Percentiles rank a stretch among this genome's conserved stretches.
These are phyloP conservation scores for Nannoperca obscura DNA, from an alignment of 2,797 vertebrate species.

Conservation along the genomic window DNA sequence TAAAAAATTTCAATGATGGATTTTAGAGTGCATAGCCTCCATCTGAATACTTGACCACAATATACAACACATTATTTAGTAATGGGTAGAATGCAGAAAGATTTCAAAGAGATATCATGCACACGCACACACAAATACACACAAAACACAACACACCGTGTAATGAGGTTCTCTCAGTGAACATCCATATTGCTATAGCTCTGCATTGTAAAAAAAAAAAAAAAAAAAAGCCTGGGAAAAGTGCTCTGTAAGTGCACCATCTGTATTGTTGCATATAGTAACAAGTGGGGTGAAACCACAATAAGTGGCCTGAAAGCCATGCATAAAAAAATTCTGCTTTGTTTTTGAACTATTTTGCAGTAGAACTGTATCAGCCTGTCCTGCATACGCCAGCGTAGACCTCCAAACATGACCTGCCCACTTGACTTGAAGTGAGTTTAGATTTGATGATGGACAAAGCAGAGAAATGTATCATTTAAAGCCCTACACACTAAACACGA, in stretches of 20 bases:
- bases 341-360: constrained; percentile 58
- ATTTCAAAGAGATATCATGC: constrained; percentile 63
- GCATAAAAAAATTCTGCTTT: constrained; percentile 40
- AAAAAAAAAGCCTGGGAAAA: constrained; percentile 56
- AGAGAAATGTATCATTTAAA: not conserved
- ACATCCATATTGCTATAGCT: constrained; percentile 53
- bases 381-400: not conserved
- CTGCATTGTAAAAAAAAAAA: constrained; percentile 46
- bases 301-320: constrained; percentile 60
- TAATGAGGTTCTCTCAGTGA: constrained; percentile 63
- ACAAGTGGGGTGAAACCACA: constrained; percentile 70
- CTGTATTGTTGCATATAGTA: constrained; percentile 49
- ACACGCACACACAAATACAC: constrained; percentile 9
- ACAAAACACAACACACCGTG: constrained; percentile 12
- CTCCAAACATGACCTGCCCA: not conserved
- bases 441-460: constrained; percentile 13
- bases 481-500: not conserved
- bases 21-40: constrained; percentile 59
- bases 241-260: constrained; percentile 72
- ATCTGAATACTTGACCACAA: constrained; percentile 56
- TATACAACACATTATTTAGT: constrained; percentile 61
- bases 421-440: constrained; percentile 1
- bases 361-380: constrained; percentile 1
- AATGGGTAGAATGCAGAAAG: constrained; percentile 70
- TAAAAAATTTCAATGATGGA: constrained; percentile 39